Base-by-base conservation (phyloP, 2,888 invertebrate genomes). In the Darwinula stevensoni region DNA sequence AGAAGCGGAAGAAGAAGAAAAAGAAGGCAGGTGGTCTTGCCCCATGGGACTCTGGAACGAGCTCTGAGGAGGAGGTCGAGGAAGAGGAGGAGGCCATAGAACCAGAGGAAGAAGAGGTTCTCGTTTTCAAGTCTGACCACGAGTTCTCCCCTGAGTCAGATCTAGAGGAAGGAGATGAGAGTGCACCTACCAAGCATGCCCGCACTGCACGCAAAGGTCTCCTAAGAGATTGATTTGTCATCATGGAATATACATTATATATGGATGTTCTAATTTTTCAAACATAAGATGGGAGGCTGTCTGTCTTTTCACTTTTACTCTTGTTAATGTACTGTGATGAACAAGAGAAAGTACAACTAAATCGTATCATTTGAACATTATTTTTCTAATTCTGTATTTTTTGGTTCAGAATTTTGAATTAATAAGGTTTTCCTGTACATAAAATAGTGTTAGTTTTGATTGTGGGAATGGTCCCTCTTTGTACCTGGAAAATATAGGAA, bases 61-160 rank as follows among this genome's bases (percentile, higher is more conserved):
- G 9, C 9, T 6, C 22, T n/a, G 51, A 48, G 39, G 48, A 57
- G 44, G 40, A 47, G 40, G 34, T 51, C 44, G 51, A 54, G 41
- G 45, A 50, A 40, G 44, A 53, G 44, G 47, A 51, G 44, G 43
- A 50, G 45, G 41, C 52, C 4, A 56, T 57, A 27, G 55, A 55
- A 11, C 58, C 58, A 38, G 57, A 53, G 4, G 57, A 59, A 34
- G 46, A 47, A 33, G 47, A 50, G 36, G 43, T 44, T 30, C 35
- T 47, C 29, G 48, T 63, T 1, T 63, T 67, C 41, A 70, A 67
- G 46, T 78, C 76, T 0, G 82, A 84, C 49, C 84, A 84, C 44
- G 86, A 86, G 51, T 84, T 84, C 50, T 80, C 80, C 0, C 78
- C 78, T 0, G 82, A 82, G 45, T 78, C 78, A 2, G 82, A 84